These are phyloP conservation scores for Steinernema carpocapsae DNA, from an alignment of 2,888 invertebrate genomes.

Conservation along the genomic window DNA sequence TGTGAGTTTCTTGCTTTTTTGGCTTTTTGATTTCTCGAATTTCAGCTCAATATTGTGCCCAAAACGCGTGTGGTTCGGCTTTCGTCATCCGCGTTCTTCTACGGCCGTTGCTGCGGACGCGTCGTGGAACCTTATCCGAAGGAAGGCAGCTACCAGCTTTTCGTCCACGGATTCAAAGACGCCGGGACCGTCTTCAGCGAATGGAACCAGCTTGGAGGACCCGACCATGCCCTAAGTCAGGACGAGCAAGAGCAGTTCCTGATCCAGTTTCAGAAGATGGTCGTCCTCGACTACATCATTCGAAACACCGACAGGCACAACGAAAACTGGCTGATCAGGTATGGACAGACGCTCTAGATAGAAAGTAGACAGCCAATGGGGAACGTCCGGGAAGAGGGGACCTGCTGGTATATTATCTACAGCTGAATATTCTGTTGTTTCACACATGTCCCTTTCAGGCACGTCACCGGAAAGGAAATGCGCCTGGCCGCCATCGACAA, in stretches of 20 bases:
- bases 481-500: constrained; percentile 95
- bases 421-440: no score
- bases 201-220: constrained; percentile 56
- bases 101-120: constrained; percentile 72
- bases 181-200: constrained; percentile 93
- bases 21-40: neutral
- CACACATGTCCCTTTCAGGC: constrained; percentile 47
- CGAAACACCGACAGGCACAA: constrained; percentile 79
- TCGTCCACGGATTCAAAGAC: constrained; percentile 94
- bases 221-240: constrained; percentile 48
- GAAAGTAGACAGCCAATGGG: neutral
- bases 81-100: constrained; percentile 96
- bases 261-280: constrained; percentile 82
- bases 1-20: constrained; percentile 56
- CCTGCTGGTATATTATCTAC: no score
- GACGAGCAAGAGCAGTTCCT: constrained; percentile 76
- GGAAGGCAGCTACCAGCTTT: constrained; percentile 75
- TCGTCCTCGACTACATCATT: constrained; percentile 65
- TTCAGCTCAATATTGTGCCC: constrained; percentile 91
- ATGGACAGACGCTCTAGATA: no score
- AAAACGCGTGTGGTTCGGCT: constrained; percentile 89
- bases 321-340: constrained; percentile 98
- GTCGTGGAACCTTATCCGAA: constrained; percentile 53
- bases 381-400: neutral
- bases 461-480: constrained; percentile 72